Conservation (phyloP, 2,113 vertebrate genomes). For the Oreochromis tanganicae region DNA sequence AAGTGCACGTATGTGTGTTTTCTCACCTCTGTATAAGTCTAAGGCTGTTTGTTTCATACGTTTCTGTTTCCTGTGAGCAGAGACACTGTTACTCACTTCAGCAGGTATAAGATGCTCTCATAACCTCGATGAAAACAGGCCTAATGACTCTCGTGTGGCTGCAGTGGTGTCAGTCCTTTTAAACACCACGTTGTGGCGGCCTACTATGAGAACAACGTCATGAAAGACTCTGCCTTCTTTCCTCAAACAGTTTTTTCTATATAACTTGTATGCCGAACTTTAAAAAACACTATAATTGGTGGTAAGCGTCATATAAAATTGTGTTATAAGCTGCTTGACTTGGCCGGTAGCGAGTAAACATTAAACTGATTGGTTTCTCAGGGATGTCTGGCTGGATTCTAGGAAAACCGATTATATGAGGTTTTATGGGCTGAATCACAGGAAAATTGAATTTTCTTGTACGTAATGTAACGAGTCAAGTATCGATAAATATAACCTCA, state of each 20-base stretch:
- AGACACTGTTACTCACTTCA: background rate
- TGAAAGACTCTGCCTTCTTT: fast-evolving
- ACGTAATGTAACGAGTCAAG: fast-evolving
- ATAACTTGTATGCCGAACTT: background rate
- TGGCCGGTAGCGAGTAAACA: background rate
- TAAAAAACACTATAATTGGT: background rate
- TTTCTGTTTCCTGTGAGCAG: background rate
- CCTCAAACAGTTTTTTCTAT: background rate
- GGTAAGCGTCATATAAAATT: fast-evolving
- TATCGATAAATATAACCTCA: background rate
- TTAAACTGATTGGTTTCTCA: background rate
- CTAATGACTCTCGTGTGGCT: background rate
- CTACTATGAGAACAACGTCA: background rate
- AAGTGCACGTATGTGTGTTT: background rate
- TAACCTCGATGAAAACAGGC: background rate
- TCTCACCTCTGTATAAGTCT: background rate
- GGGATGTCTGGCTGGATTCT: background rate
- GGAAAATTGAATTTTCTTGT: background rate
- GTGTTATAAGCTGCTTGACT: background rate
- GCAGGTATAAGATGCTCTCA: background rate
- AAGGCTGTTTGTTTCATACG: background rate
- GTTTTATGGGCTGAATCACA: background rate
- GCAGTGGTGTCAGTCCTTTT: background rate
- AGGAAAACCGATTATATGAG: background rate
- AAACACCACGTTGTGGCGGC: background rate